phyloP scores from a whole-genome alignment of 2,113 vertebrate genomes.

The Nerophis ophidion region DNA sequence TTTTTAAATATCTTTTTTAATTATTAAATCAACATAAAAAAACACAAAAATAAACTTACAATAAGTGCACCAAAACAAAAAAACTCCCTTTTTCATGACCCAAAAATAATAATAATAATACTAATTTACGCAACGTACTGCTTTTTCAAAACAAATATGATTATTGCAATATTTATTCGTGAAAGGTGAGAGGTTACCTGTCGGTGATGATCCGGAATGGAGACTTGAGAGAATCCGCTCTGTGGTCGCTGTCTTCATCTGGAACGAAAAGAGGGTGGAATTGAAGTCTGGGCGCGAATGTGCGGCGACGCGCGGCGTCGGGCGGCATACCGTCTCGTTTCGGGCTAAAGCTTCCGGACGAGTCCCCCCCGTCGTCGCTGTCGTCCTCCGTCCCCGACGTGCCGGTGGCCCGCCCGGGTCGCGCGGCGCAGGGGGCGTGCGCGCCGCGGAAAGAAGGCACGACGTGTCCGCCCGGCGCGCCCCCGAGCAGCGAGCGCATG shows the following conservation, averaged over 20 bases:
- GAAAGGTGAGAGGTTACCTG: slow-evolving; percentile 73
- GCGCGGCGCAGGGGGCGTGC: slow-evolving; percentile 60
- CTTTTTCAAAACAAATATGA: too few relatives aligned
- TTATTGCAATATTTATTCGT: too few relatives aligned
- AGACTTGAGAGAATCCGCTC: slow-evolving; percentile 84
- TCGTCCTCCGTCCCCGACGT: slow-evolving; percentile 76
- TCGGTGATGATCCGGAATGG: slow-evolving; percentile 88
- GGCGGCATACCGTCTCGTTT: slow-evolving; percentile 87
- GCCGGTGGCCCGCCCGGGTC: slow-evolving; percentile 58
- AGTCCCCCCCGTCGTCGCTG: slow-evolving; percentile 84
- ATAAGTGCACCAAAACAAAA: too few relatives aligned
- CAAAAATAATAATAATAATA: too few relatives aligned
- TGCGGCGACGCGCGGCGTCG: not conserved
- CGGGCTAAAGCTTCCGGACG: slow-evolving; percentile 82
- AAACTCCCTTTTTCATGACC: too few relatives aligned
- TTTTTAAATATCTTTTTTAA: too few relatives aligned
- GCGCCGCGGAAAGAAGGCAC: slow-evolving; percentile 73
- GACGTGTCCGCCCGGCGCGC: slow-evolving; percentile 73
- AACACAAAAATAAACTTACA: too few relatives aligned
- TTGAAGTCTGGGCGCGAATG: not conserved
- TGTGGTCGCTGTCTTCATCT: slow-evolving; percentile 86
- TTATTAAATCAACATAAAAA: too few relatives aligned
- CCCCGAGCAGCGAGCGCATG: slow-evolving; percentile 89
- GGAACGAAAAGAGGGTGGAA: slow-evolving; percentile 13
- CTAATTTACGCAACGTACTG: too few relatives aligned